Evolutionary conservation across 2,797 vertebrate species (phyloP), one percentile per base, ranked within the genome.

Genomic region (Furcifer pardalis): DNA sequence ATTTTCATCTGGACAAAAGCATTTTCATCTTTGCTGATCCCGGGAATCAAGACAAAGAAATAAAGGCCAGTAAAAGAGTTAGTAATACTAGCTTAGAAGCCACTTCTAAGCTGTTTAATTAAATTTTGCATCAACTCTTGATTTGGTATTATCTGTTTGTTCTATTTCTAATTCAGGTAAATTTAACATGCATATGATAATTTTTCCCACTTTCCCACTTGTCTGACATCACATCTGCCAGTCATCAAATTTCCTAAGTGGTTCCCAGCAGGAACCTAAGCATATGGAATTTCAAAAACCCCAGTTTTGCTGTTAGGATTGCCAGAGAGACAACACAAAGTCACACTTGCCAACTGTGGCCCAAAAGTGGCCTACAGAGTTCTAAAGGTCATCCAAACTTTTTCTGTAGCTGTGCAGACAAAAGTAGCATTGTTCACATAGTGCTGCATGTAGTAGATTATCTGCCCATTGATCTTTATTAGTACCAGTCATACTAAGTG

Each of bases 231-330:
- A 2, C 81, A 86, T 86, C 87, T 89, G 84, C 40, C 9, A 72
- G 92, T 90, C 86, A 78, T 89, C 81, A 72, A 66, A 78, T 91
- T 92, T 62, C 89, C 92, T 42, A 88, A 91, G 84, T 86, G 92
- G 69, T 89, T 90, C 90, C 32, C 92, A 91, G 92, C 86, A 92
- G 90, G 86, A 90, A 86, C 87, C 86, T 89, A 62, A 56, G 77
- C 75, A 82, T 86, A 89, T 81, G 86, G 73, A 82, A 84, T 90
- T 91, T 92, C 87, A 91, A 66, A 4, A 25, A 81, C 79, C 84
- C 74, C 10, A 77, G 88, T 89, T 89, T 85, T 90, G 81, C 84
- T 77, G 59, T 72, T 17, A 89, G 87, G 66, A 78, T 52, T 93
- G 90, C 89, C 84, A 92, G 88, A 91, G 84, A 56, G 84, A 85